Evolutionary conservation across 1,140 invertebrate species (phyloP).

Genomic region (Rhizoglyphus robini): DNA sequence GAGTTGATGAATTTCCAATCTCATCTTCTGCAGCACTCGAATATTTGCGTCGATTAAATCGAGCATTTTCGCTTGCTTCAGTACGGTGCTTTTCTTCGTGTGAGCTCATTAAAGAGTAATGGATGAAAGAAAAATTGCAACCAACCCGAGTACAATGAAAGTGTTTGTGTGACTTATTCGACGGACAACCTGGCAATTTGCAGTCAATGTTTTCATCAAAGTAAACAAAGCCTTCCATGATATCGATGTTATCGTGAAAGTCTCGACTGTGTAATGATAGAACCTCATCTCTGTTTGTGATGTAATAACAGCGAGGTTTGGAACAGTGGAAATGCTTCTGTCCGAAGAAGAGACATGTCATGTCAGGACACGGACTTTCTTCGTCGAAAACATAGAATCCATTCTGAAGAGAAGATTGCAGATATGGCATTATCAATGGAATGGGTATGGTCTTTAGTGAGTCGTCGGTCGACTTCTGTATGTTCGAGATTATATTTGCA

Average conservation of each 20-base stretch:
- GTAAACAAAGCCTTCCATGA: conserved; percentile 63
- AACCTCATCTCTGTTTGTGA: conserved; percentile 50
- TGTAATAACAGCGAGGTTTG: conserved; percentile 53
- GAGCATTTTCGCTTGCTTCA: neutral
- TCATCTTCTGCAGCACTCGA: neutral
- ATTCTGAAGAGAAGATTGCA: conserved; percentile 30
- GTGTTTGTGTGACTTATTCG: conserved; percentile 54
- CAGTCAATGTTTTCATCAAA: conserved; percentile 65
- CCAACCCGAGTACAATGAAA: conserved; percentile 58
- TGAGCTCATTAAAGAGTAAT: conserved; percentile 53
- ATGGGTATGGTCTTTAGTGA: conserved; percentile 17
- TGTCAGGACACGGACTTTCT: conserved; percentile 46
- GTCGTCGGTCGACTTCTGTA: neutral
- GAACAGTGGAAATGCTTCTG: conserved; percentile 60
- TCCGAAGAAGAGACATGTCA: conserved; percentile 44
- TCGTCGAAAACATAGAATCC: conserved; percentile 47
- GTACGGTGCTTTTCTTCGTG: conserved; percentile 47
- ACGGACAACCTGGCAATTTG: conserved; percentile 49
- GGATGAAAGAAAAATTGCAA: conserved; percentile 59
- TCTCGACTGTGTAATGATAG: conserved; percentile 57
- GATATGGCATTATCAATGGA: conserved; percentile 19
- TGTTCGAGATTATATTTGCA: neutral
- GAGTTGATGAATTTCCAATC: no score
- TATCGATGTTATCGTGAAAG: conserved; percentile 66
- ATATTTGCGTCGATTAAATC: neutral